Evolutionary conservation across 2,797 vertebrate genomes (phyloP).

Genomic region (Benthosema pterotum): DNA sequence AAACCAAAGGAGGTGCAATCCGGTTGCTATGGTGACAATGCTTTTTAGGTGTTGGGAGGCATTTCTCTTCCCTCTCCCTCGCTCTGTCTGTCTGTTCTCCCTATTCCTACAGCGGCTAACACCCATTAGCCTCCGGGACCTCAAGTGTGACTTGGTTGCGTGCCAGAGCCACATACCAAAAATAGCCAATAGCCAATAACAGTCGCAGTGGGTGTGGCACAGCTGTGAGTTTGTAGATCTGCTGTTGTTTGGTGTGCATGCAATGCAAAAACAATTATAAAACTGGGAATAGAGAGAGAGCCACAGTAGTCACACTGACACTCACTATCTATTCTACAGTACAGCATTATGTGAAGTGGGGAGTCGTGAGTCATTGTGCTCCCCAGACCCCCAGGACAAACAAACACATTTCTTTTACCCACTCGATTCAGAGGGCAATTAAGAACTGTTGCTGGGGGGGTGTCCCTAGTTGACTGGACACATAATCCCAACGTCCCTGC

Average conservation of each 20-base stretch:
- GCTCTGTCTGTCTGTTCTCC: slow-evolving; percentile 12
- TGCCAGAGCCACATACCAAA: background rate
- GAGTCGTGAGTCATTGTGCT: background rate
- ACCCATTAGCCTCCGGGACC: slow-evolving; percentile 27
- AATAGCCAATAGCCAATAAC: no score
- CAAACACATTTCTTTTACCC: background rate
- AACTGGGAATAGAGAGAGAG: background rate
- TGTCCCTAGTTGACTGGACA: no score
- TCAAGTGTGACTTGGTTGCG: slow-evolving; percentile 5
- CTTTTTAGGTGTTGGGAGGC: slow-evolving; percentile 18
- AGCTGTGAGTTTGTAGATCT: no score
- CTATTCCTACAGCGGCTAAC: slow-evolving; percentile 25
- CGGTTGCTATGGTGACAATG: slow-evolving; percentile 55
- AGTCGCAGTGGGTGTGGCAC: no score
- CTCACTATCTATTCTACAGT: background rate
- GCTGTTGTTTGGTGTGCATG: no score
- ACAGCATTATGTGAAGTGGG: background rate
- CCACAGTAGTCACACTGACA: background rate
- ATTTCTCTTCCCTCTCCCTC: slow-evolving; percentile 4
- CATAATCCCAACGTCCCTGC: no score
- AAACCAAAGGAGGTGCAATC: slow-evolving; percentile 13
- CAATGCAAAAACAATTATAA: no score
- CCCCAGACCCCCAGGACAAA: background rate
- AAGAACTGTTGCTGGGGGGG: no score
- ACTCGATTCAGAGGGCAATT: no score